Conservation (phyloP, 2,797 vertebrate genomes). For the Coregonus ussuriensis region DNA sequence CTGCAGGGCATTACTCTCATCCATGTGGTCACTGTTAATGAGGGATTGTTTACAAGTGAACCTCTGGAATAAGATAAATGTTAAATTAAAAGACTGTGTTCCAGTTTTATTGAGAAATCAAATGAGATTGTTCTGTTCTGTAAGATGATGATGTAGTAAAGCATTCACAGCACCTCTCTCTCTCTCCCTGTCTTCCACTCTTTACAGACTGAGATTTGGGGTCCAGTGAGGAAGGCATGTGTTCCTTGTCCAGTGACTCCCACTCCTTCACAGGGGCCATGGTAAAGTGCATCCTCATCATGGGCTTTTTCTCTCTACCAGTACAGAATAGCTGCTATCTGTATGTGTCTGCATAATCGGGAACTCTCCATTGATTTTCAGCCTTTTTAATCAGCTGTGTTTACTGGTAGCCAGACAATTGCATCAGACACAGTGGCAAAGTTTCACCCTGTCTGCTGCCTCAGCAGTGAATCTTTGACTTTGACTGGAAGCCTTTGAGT, state of each 20-base stretch:
- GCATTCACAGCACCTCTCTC: constrained; percentile 6
- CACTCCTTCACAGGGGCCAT: constrained; percentile 76
- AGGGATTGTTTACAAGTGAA: constrained; percentile 29
- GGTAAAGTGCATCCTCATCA: constrained; percentile 60
- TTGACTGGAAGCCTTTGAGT: constrained; percentile 25
- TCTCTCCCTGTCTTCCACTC: neutral
- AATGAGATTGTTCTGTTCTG: neutral
- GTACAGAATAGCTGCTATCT: constrained; percentile 5
- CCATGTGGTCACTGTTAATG: constrained; percentile 26
- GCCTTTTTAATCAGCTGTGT: constrained; percentile 51
- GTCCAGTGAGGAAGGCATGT: constrained; percentile 43
- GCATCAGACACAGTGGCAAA: constrained; percentile 50
- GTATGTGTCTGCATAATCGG: constrained; percentile 42
- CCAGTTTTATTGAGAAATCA: constrained; percentile 15
- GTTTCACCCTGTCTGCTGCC: constrained; percentile 41
- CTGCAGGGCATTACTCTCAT: neutral
- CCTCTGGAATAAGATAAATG: neutral
- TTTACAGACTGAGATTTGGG: constrained; percentile 51
- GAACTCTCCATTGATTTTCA: constrained; percentile 67
- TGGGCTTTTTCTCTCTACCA: constrained; percentile 9
- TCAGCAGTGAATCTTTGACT: constrained; percentile 40
- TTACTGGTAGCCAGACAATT: constrained; percentile 53
- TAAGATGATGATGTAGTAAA: neutral
- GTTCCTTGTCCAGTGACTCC: constrained; percentile 62
- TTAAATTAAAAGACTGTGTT: constrained; percentile 20